These are phyloP conservation scores for Petrosia ficiformis DNA, from an alignment of 37 sponge, comb jelly and placozoan genomes.

Conservation along the genomic window DNA sequence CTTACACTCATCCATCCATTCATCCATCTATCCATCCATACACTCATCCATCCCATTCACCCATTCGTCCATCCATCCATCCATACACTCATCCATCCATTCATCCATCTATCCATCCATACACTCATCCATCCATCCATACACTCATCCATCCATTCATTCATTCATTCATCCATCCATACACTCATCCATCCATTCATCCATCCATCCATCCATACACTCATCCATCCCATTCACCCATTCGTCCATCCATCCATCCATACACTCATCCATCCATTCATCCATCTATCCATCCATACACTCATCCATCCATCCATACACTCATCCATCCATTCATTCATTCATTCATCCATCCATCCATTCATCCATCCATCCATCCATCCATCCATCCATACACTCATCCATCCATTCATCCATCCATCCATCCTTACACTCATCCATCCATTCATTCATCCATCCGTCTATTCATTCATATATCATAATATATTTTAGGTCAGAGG, in stretches of 20 bases:
- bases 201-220: slow-evolving; percentile 2
- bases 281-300: background rate
- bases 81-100: background rate
- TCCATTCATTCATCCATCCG: background rate
- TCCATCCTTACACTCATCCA: background rate
- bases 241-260: background rate
- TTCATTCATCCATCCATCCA: background rate
- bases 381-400: background rate
- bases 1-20: background rate
- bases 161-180: background rate
- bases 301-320: background rate
- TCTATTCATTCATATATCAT: background rate
- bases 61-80: background rate
- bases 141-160: background rate
- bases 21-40: background rate
- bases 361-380: background rate
- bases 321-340: slow-evolving; percentile 1
- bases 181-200: too few relatives aligned
- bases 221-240: too few relatives aligned
- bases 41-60: too few relatives aligned
- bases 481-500: slow-evolving; percentile 14
- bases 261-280: too few relatives aligned
- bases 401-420: background rate
- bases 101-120: background rate
- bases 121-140: background rate